Evolutionary conservation across 2,113 vertebrate species (phyloP).

Genomic region (Numenius arquata): DNA sequence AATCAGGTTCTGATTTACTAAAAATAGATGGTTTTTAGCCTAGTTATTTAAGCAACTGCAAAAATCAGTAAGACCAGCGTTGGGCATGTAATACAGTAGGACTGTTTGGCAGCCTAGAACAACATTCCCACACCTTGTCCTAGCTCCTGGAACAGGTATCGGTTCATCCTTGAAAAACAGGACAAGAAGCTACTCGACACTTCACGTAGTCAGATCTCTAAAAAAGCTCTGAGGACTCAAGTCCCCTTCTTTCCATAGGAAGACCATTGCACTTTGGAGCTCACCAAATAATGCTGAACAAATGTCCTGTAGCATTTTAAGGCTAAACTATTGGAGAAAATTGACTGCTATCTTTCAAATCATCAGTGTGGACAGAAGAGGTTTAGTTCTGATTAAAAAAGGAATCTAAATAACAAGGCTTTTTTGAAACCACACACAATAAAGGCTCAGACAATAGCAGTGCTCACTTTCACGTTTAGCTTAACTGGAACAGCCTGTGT

Average conservation of each 20-base stretch:
- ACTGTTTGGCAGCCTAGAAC: slow-evolving; percentile 48
- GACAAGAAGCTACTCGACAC: slow-evolving; percentile 20
- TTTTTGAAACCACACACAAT: slow-evolving; percentile 67
- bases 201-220: neutral
- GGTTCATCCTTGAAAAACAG: slow-evolving; percentile 37
- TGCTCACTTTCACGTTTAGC: slow-evolving; percentile 79
- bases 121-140: slow-evolving; percentile 40
- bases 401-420: slow-evolving; percentile 67
- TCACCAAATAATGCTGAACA: slow-evolving; percentile 47
- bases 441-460: slow-evolving; percentile 80
- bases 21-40: slow-evolving; percentile 74
- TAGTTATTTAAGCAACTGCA: slow-evolving; percentile 80
- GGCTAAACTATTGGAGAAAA: slow-evolving; percentile 54
- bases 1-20: slow-evolving; percentile 71
- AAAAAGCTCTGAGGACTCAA: slow-evolving; percentile 31
- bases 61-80: slow-evolving; percentile 48
- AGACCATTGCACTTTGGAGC: slow-evolving; percentile 58
- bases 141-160: neutral
- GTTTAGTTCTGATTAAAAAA: slow-evolving; percentile 50
- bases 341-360: slow-evolving; percentile 58
- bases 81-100: slow-evolving; percentile 34
- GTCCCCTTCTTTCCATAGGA: slow-evolving; percentile 50
- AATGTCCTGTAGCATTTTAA: slow-evolving; percentile 41
- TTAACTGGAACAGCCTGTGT: slow-evolving; percentile 79
- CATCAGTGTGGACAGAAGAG: slow-evolving; percentile 57